A percentile compares a stretch with the other conserved stretches of the same genome.
Evolutionary conservation across 2,888 invertebrate genomes (phyloP).

Genomic region (Pterostichus madidus): DNA sequence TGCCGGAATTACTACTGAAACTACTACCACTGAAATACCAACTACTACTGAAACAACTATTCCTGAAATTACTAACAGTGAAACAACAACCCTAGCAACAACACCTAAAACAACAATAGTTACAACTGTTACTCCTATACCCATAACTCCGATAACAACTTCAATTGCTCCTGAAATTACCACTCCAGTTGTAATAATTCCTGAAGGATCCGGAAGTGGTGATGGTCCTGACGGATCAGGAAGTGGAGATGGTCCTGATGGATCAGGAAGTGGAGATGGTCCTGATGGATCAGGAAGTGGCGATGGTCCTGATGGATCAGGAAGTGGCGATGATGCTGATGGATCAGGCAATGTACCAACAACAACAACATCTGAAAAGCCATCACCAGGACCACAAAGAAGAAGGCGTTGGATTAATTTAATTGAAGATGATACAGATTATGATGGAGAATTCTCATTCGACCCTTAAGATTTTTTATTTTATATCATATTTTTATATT

Average conservation of each 20-base stretch:
- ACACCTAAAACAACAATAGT: constrained; percentile 16
- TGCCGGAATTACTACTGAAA: neutral
- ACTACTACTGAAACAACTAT: constrained; percentile 3
- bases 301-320: neutral
- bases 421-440: neutral
- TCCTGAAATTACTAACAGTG: neutral
- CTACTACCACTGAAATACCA: constrained; percentile 10
- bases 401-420: neutral
- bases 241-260: neutral
- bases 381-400: constrained; percentile 9
- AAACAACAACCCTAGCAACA: constrained; percentile 36
- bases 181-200: neutral
- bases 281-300: neutral
- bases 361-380: neutral
- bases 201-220: neutral
- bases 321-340: too few relatives aligned
- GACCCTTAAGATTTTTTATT: neutral
- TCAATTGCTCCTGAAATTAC: neutral
- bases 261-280: neutral
- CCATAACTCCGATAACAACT: neutral
- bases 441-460: neutral
- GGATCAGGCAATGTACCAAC: neutral
- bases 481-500: too few relatives aligned
- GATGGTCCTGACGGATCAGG: neutral
- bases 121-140: constrained; percentile 19